Percentiles rank a stretch among this genome's conserved stretches.
phyloP scores from a whole-genome alignment of 1,140 invertebrate species.

The Diachasma alloeum region DNA sequence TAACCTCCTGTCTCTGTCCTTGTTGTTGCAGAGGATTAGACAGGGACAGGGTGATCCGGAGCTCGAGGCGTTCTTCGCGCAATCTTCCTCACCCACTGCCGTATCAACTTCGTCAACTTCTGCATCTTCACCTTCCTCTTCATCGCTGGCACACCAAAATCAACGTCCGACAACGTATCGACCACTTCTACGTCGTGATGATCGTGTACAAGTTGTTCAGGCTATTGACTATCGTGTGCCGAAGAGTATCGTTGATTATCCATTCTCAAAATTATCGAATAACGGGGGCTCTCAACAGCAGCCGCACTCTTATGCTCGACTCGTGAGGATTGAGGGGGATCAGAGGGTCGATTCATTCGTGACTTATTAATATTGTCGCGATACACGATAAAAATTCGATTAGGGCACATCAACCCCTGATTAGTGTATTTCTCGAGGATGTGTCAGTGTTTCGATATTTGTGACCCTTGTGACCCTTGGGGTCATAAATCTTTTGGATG shows the following conservation, averaged over 20 bases:
- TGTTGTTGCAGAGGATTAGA: conserved; percentile 64
- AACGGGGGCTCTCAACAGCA: conserved; percentile 22
- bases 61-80: conserved; percentile 25
- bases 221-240: conserved; percentile 52
- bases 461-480: too few relatives aligned
- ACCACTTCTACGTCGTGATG: conserved; percentile 45
- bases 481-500: too few relatives aligned
- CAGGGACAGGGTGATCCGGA: conserved; percentile 59
- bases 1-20: conserved; percentile 60
- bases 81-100: conserved; percentile 37
- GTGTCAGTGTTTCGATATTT: too few relatives aligned
- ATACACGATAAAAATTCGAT: neutral
- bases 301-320: conserved; percentile 44
- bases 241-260: conserved; percentile 36
- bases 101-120: conserved; percentile 37
- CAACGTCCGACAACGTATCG: conserved; percentile 59
- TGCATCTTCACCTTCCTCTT: conserved; percentile 34
- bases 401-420: too few relatives aligned
- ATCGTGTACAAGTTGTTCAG: conserved; percentile 54
- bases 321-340: conserved; percentile 45
- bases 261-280: conserved; percentile 33
- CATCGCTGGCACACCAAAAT: conserved; percentile 43
- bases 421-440: too few relatives aligned
- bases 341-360: conserved; percentile 44
- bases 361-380: conserved; percentile 29